A percentile compares a stretch with the other conserved stretches of the same genome.
Evolutionary conservation across 2,113 vertebrate genomes (phyloP).

Genomic region (Dipodomys spectabilis): DNA sequence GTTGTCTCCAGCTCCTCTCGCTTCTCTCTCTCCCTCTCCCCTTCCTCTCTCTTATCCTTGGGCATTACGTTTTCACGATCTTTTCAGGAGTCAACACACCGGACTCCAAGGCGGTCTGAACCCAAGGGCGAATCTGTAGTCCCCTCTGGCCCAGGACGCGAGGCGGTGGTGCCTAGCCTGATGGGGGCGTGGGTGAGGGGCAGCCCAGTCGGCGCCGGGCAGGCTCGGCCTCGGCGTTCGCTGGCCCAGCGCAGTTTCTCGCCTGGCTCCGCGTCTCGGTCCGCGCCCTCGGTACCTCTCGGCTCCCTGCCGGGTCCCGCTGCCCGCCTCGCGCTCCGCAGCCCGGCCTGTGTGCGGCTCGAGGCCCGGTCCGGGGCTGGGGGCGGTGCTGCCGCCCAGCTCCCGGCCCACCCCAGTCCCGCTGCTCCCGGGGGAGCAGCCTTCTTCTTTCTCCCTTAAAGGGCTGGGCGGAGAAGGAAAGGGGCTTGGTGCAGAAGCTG

Average conservation of each 20-base stretch:
- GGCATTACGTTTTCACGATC: slow-evolving; percentile 69
- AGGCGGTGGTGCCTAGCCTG: background rate
- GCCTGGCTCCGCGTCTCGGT: background rate
- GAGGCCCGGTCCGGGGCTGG: slow-evolving; percentile 41
- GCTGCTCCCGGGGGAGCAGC: slow-evolving; percentile 51
- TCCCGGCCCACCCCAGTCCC: background rate
- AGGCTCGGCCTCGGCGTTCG: background rate
- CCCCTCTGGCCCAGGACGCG: background rate
- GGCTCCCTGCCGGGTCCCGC: slow-evolving; percentile 40
- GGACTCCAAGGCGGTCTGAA: slow-evolving; percentile 60
- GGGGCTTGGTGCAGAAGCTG: slow-evolving; percentile 80
- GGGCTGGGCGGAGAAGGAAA: slow-evolving; percentile 75
- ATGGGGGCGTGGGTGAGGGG: slow-evolving; percentile 44
- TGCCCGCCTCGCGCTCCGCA: background rate
- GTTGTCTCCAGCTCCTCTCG: background rate
- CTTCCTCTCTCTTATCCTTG: background rate
- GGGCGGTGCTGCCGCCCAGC: slow-evolving; percentile 44
- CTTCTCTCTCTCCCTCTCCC: background rate
- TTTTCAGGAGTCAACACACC: slow-evolving; percentile 69
- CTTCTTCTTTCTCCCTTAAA: slow-evolving; percentile 57
- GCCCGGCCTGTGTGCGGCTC: background rate
- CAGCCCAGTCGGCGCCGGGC: background rate
- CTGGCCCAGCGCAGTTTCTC: too few species aligned
- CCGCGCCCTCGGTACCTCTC: slow-evolving; percentile 58
- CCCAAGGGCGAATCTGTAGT: slow-evolving; percentile 38